Percentiles rank a stretch among this genome's conserved stretches.
These are phyloP conservation scores for Drosophila prosaltans DNA, from an alignment of 1,140 invertebrate species.

Conservation along the genomic window DNA sequence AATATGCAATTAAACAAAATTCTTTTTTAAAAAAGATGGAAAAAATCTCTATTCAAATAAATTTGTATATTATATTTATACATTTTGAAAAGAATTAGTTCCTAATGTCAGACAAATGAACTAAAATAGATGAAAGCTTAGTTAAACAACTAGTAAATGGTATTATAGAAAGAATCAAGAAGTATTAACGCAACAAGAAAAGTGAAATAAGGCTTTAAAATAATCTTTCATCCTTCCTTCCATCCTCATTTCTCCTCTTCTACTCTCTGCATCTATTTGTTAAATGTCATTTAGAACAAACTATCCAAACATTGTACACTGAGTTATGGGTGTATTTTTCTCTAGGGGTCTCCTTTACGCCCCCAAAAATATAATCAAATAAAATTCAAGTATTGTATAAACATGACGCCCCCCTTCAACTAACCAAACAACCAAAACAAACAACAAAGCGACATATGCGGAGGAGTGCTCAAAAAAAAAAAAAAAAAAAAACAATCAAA, in stretches of 20 bases:
- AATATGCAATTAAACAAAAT: too few relatives aligned
- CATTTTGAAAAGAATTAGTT: too few relatives aligned
- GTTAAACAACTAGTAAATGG: too few relatives aligned
- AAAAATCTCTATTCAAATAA: too few relatives aligned
- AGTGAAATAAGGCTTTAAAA: too few relatives aligned
- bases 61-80: too few relatives aligned
- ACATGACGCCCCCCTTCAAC: slow-evolving; percentile 18
- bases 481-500: slow-evolving; percentile 24
- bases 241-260: background rate
- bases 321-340: background rate
- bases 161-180: too few relatives aligned
- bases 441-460: slow-evolving; percentile 36
- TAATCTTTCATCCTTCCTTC: too few relatives aligned
- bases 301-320: background rate
- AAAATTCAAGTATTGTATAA: slow-evolving; percentile 12
- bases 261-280: background rate
- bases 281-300: slow-evolving; percentile 8
- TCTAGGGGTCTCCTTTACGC: slow-evolving; percentile 26
- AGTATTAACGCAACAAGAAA: too few relatives aligned
- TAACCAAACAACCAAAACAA: slow-evolving; percentile 13
- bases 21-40: too few relatives aligned
- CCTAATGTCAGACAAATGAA: too few relatives aligned
- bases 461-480: slow-evolving; percentile 14
- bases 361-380: slow-evolving; percentile 32
- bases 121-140: too few relatives aligned